Evolutionary conservation across 2,113 vertebrate genomes (phyloP).

Genomic region (Puffinus mauretanicus): DNA sequence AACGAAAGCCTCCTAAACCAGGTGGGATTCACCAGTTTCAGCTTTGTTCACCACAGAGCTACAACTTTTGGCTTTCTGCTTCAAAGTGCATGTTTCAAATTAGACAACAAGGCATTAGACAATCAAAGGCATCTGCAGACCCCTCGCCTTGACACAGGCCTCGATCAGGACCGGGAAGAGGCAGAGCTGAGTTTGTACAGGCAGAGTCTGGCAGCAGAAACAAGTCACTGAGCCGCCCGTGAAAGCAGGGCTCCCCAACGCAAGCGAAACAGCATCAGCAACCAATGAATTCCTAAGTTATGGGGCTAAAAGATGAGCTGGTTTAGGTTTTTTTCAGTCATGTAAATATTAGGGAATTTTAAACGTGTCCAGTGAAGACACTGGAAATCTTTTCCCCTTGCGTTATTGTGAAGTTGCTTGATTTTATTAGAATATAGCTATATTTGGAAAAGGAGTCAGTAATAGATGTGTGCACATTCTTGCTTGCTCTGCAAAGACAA

Average conservation of each 20-base stretch:
- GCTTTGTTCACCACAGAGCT: not conserved
- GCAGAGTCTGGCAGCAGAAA: not conserved
- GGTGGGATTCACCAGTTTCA: not conserved
- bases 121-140: not conserved
- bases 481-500: constrained; percentile 49
- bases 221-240: rapidly evolving
- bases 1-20: not conserved
- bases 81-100: not conserved
- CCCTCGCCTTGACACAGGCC: not conserved
- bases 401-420: not conserved
- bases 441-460: constrained; percentile 21
- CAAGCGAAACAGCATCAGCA: not conserved
- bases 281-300: not conserved
- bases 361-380: not conserved
- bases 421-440: not conserved
- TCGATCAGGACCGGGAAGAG: not conserved
- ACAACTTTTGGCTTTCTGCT: not conserved
- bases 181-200: not conserved
- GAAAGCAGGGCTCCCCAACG: not conserved
- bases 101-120: not conserved
- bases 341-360: not conserved
- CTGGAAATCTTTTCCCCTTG: not conserved
- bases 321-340: not conserved
- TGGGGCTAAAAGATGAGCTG: not conserved
- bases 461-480: not conserved